Percentiles rank a stretch among this genome's conserved stretches.
Conservation (phyloP, 2,797 vertebrate species). For the Benthosema pterotum region DNA sequence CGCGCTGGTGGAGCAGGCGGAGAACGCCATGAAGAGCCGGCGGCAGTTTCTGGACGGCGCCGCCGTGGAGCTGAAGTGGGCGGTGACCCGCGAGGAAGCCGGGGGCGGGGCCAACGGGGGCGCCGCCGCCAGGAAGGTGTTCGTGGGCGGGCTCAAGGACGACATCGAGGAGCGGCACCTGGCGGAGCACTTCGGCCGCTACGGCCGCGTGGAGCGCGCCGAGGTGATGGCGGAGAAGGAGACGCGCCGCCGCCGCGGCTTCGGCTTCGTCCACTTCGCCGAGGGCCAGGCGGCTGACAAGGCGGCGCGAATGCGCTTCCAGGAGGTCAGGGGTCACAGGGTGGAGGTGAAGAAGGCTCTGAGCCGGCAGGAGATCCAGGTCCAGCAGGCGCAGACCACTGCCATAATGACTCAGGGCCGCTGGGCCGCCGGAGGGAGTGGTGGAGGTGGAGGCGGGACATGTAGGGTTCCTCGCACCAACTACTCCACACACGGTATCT, state of each 20-base stretch:
- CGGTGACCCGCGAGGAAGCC: constrained; percentile 96
- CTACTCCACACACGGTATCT: constrained; percentile 85
- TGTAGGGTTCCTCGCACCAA: too few species aligned
- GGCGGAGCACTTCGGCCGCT: constrained; percentile 88
- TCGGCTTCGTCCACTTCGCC: constrained; percentile 96
- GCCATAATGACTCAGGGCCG: too few species aligned
- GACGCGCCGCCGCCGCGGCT: constrained; percentile 94
- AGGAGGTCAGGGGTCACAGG: constrained; percentile 93
- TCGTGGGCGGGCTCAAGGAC: constrained; percentile 91
- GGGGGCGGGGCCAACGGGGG: constrained; percentile 94
- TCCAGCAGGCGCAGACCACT: too few species aligned
- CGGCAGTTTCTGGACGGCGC: constrained; percentile 95
- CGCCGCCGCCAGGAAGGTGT: constrained; percentile 97
- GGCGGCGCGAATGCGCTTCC: constrained; percentile 93
- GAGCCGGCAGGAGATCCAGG: constrained; percentile 95
- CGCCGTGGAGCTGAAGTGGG: constrained; percentile 94
- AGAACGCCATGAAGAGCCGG: constrained; percentile 92
- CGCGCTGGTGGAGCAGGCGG: constrained; percentile 92
- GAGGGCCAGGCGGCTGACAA: constrained; percentile 96
- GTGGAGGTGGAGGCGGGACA: constrained; percentile 82
- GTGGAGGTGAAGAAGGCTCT: constrained; percentile 98
- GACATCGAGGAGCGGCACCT: constrained; percentile 90
- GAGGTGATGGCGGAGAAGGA: constrained; percentile 97
- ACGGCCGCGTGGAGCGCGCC: constrained; percentile 92
- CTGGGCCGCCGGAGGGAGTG: constrained; percentile 61